These are phyloP conservation scores for Phyllotreta cruciferae DNA, from an alignment of 2,888 invertebrate genomes.

Conservation along the genomic window DNA sequence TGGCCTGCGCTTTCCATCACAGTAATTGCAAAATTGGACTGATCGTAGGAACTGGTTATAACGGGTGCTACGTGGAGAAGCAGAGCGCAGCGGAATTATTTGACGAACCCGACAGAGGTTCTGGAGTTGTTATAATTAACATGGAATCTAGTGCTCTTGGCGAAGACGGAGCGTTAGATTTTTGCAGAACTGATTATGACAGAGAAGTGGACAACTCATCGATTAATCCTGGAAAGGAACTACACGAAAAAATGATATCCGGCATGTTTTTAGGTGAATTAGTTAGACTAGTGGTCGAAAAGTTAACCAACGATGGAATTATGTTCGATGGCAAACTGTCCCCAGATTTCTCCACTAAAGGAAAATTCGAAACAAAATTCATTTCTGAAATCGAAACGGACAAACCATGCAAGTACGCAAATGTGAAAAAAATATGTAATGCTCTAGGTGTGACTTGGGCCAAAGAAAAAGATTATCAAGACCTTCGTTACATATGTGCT, in stretches of 20 bases:
- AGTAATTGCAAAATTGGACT: slow-evolving; percentile 80
- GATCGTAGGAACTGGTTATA: slow-evolving; percentile 90
- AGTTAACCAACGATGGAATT: slow-evolving; percentile 79
- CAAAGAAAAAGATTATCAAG: slow-evolving; percentile 89
- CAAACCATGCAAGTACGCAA: slow-evolving; percentile 78
- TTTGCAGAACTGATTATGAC: slow-evolving; percentile 87
- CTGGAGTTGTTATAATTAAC: slow-evolving; percentile 85
- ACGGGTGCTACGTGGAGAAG: slow-evolving; percentile 94
- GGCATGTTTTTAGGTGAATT: slow-evolving; percentile 99
- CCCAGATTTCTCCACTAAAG: slow-evolving; percentile 77
- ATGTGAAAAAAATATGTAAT: slow-evolving; percentile 82
- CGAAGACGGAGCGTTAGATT: slow-evolving; percentile 86
- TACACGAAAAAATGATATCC: slow-evolving; percentile 97
- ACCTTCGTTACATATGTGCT: slow-evolving; percentile 92
- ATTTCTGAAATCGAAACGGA: slow-evolving; percentile 63
- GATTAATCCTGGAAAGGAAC: slow-evolving; percentile 87
- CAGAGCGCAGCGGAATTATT: slow-evolving; percentile 83
- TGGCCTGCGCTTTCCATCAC: slow-evolving; percentile 90
- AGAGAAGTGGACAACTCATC: slow-evolving; percentile 83
- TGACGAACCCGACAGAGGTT: slow-evolving; percentile 70
- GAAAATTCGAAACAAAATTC: slow-evolving; percentile 59
- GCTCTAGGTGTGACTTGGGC: slow-evolving; percentile 79
- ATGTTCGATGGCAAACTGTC: slow-evolving; percentile 87
- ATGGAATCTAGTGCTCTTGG: slow-evolving; percentile 99
- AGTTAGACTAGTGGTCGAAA: slow-evolving; percentile 84